phyloP scores from a whole-genome alignment of 2,888 invertebrate genomes.

The Tricholauxania praeusta region DNA sequence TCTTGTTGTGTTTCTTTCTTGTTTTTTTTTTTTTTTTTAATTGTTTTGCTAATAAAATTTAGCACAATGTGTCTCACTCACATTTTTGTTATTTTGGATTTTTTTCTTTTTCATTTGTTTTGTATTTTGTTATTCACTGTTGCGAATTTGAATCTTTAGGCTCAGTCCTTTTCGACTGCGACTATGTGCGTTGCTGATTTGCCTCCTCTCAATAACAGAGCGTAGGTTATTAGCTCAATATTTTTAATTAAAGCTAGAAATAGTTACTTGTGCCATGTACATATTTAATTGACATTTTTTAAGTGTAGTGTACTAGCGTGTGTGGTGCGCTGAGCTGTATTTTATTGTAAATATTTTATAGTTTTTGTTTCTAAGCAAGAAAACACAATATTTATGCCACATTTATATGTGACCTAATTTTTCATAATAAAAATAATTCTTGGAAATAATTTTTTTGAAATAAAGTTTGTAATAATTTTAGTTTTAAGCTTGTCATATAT shows the following conservation, averaged over 20 bases:
- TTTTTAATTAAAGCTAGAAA: constrained; percentile 40
- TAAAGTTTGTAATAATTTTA: too few relatives aligned
- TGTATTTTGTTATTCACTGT: constrained; percentile 24
- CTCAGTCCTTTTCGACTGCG: not conserved
- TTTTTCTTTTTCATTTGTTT: not conserved
- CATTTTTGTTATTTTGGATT: constrained; percentile 16
- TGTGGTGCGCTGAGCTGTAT: not conserved
- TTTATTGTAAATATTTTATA: not conserved
- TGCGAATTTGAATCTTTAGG: constrained; percentile 21
- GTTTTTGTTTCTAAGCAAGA: constrained; percentile 5
- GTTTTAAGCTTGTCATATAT: too few relatives aligned
- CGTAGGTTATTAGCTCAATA: constrained; percentile 39
- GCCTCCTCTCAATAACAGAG: not conserved
- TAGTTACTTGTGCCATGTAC: constrained; percentile 28
- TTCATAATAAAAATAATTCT: not conserved
- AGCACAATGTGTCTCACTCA: constrained; percentile 36
- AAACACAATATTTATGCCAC: too few relatives aligned
- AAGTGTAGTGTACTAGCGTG: constrained; percentile 5
- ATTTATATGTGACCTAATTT: not conserved
- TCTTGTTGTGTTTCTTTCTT: not conserved
- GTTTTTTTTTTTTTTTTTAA: constrained; percentile 1
- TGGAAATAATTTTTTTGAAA: not conserved
- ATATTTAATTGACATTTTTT: constrained; percentile 26
- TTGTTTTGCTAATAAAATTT: constrained; percentile 20
- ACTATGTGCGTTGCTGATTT: not conserved